Evolutionary conservation across 1,140 invertebrate genomes (phyloP), one percentile per base, ranked within the genome.

Genomic region (Antheraea mylitta): DNA sequence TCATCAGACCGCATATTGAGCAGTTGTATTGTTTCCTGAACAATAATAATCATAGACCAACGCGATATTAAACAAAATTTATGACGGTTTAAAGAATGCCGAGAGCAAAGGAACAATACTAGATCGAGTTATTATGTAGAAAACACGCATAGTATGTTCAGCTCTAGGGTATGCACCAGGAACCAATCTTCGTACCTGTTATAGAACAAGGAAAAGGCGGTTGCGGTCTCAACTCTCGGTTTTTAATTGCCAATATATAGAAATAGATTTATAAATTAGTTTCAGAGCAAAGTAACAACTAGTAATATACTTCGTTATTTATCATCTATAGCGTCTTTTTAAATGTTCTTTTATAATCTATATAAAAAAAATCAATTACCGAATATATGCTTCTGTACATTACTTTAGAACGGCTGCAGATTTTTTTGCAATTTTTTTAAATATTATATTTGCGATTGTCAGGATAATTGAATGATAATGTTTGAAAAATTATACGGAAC

Each of bases 171-270:
- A 81, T 83, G 80, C 81, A 85, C 80, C 81, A 83, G 80, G 79
- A 86, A 84, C 83, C 83, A 88, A 86, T 87, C 75, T 67, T 79
- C 84, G 81, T 82, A 77, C 76, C 78, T 82, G 77, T 76, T 82
- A 80, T 79, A 80, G 81, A 80, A 91, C 85, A 87, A 83, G 86
- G 79, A 89, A 87, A 88, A 81, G 86, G 83, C 82, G 87, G 83
- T 83, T 81, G 79, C 77, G 68, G 77, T 82, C 74, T 73, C 59
- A 68, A 79, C 82, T 78, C 76, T 73, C 69, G 80, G 82, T 77
- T 82, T 85, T 86, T 86, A 87, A 87, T 86, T 90, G 85, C 83
- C 83, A 86, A 86, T 85, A 75, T 78, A 79, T 80, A 80, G 67
- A 53, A 53, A 13, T 13, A 9, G 16, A 16, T 13, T 16, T 53